Conservation (phyloP, 2,888 invertebrate genomes). For the Urechis unicinctus region DNA sequence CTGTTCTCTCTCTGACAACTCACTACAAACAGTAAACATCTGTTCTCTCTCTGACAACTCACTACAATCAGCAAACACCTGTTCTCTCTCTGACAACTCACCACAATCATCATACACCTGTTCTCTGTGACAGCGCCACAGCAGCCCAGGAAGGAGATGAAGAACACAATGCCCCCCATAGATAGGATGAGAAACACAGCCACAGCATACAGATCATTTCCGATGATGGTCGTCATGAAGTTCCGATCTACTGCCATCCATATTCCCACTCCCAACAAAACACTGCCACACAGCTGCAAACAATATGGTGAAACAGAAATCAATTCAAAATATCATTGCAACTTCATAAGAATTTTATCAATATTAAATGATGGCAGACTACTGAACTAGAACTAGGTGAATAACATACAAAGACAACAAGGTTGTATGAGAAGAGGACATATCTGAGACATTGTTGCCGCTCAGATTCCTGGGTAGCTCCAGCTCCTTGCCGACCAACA, state of each 20-base stretch:
- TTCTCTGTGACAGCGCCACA: conserved; percentile 90
- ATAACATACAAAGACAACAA: conserved; percentile 17
- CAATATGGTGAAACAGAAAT: background rate
- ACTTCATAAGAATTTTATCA: too few species aligned
- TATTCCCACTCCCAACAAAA: conserved; percentile 67
- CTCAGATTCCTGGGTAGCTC: background rate
- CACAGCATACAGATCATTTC: conserved; percentile 79
- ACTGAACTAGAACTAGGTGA: background rate
- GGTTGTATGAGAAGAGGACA: conserved; percentile 19
- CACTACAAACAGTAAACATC: too few species aligned
- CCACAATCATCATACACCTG: conserved; percentile 85
- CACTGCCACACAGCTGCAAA: conserved; percentile 17
- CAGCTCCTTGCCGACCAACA: too few species aligned
- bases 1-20: too few species aligned
- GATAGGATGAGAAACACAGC: conserved; percentile 77
- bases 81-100: conserved; percentile 59
- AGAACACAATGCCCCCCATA: conserved; percentile 72
- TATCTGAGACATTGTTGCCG: conserved; percentile 12
- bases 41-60: too few species aligned
- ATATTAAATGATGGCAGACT: too few species aligned
- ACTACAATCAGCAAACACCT: too few species aligned
- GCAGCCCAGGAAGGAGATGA: conserved; percentile 85
- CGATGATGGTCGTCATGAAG: conserved; percentile 76
- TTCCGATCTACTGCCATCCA: conserved; percentile 81
- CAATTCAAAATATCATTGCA: background rate